Percentiles rank a stretch among this genome's conserved stretches.
These are phyloP conservation scores for Orchesella cincta DNA, from an alignment of 1,140 invertebrate species.

Conservation along the genomic window DNA sequence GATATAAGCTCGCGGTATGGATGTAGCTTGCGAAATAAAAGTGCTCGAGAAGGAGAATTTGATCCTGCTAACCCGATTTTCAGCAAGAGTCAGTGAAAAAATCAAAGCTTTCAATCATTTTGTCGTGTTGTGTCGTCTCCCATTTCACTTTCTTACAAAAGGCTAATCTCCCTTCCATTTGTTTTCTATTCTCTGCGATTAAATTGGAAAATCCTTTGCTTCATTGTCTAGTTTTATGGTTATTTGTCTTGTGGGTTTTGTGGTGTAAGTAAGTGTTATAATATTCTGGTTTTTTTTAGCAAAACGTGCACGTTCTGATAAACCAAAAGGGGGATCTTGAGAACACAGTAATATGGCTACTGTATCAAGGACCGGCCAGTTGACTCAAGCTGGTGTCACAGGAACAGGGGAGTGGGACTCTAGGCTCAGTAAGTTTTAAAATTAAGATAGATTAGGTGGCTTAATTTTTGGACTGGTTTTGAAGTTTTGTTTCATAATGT, in stretches of 20 bases:
- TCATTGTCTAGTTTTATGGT: no score
- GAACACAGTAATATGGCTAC: conserved; percentile 50
- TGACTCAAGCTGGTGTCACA: conserved; percentile 47
- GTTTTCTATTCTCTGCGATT: no score
- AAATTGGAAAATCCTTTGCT: no score
- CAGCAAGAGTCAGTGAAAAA: background rate
- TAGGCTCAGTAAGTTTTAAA: conserved; percentile 45
- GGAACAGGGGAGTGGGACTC: conserved; percentile 48
- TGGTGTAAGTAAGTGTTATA: no score
- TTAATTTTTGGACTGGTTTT: background rate
- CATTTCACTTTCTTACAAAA: no score
- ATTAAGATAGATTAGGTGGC: background rate
- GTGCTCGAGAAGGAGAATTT: background rate
- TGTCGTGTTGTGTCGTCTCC: background rate
- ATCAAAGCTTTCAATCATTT: conserved; percentile 14
- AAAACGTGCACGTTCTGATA: no score
- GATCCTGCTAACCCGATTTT: conserved; percentile 25
- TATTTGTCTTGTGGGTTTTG: no score
- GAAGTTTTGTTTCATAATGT: background rate
- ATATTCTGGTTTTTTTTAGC: no score
- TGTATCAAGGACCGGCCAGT: conserved; percentile 44
- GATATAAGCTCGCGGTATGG: no score
- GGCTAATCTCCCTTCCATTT: no score
- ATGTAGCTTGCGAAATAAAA: background rate
- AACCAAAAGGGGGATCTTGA: no score